Evolutionary conservation across 2,113 vertebrate genomes (phyloP).

Genomic region (Melanocharis versteri): DNA sequence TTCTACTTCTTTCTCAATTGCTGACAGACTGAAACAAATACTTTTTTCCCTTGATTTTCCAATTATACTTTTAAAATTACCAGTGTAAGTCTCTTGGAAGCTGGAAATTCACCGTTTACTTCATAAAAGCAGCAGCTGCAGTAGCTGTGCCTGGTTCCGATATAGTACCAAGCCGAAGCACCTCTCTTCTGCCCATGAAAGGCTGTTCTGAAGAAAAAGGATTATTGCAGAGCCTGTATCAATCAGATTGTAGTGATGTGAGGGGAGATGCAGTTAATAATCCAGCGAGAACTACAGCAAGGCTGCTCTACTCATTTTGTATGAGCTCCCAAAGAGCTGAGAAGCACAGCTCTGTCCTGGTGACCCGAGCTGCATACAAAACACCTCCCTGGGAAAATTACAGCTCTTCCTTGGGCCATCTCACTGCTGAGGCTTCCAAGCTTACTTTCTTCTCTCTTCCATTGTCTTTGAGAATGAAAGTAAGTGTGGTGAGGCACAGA

Average conservation of each 20-base stretch:
- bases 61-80: background rate
- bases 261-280: background rate
- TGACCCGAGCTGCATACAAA: background rate
- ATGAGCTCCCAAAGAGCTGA: background rate
- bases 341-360: background rate
- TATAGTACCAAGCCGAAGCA: background rate
- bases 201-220: background rate
- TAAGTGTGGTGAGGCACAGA: background rate
- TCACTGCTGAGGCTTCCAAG: background rate
- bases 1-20: background rate
- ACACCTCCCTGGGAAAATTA: background rate
- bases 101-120: background rate
- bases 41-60: background rate
- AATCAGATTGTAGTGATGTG: accelerated
- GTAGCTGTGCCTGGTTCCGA: background rate
- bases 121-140: background rate
- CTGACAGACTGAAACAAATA: background rate
- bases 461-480: background rate
- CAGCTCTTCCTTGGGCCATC: background rate
- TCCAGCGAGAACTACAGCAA: accelerated
- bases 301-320: background rate
- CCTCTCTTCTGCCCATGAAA: background rate
- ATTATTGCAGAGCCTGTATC: background rate
- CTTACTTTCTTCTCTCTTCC: background rate
- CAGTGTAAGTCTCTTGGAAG: background rate